Base-by-base conservation (phyloP, 2,797 vertebrate species). In the Clarias platycephalus region DNA sequence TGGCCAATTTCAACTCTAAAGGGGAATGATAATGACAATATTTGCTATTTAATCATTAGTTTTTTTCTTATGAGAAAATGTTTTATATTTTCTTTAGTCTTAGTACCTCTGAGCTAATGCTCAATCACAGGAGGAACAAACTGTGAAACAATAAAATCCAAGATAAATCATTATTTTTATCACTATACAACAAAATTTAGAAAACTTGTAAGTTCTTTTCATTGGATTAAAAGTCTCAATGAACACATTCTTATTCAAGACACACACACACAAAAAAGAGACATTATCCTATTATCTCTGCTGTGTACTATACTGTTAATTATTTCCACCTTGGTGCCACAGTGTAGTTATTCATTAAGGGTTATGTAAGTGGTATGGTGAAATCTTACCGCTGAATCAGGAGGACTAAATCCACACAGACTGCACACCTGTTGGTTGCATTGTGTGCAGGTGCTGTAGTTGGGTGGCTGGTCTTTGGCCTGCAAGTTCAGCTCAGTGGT, bases 331-430 rank as follows among this genome's bases (percentile, higher is more conserved):
- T 20, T 31, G n/a, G 5, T 62, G 55, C 70, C 57, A 44, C 63
- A 22, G 60, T 62, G n/a, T 72, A 72, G 63, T 24, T 67, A 57
- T 64, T 24, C 15, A 53, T 28, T 53, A 37, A 87, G 10, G n/a
- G 18, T 49, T 31, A 28, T 3, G 8, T 3, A 70, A 53, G 53
- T 63, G 0, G n/a, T 37, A 58, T 26, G 9, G 31, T 53, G 63
- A 68, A 44, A 72, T 90, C 94, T 95, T 93, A 96, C 95, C 92
- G 89, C 93, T 57, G 95, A 95, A 90, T 95, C 94, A 7, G 95
- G 95, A 55, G 98, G 98, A 90, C 98, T 98, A 93, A 99, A 99
- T 15, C 98, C 98, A 89, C 98, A 99, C 24, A 98, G 94, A 90
- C 96, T 99, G 95, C 98, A 99, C 87, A 99, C 98, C 68, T 96